Percentiles rank a stretch among this genome's conserved stretches.
phyloP scores from a whole-genome alignment of 2,797 vertebrate species.

The Halcyon smyrnensis region DNA sequence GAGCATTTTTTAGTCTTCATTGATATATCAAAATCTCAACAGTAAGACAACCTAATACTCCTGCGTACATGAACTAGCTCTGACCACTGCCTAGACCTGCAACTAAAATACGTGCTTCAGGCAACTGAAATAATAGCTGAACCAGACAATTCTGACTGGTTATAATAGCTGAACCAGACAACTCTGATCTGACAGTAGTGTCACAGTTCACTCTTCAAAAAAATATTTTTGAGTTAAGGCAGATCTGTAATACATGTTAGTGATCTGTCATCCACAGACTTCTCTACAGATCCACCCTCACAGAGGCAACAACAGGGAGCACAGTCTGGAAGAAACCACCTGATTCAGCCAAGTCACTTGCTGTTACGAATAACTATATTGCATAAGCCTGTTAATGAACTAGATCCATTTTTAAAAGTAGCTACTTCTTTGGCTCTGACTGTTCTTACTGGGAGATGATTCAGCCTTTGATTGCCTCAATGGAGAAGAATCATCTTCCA shows the following conservation, averaged over 20 bases:
- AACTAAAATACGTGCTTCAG: neutral
- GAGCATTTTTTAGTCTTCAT: neutral
- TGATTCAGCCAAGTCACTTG: neutral
- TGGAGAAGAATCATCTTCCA: neutral
- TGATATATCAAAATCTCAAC: neutral
- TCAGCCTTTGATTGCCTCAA: neutral
- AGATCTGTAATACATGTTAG: neutral
- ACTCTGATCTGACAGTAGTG: neutral
- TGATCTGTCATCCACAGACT: neutral
- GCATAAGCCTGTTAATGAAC: neutral
- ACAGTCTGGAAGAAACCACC: neutral
- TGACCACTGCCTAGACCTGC: neutral
- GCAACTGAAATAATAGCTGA: neutral
- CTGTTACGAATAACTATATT: neutral
- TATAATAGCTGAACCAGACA: neutral
- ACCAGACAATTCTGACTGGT: neutral
- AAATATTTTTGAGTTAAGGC: neutral
- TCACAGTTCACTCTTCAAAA: neutral
- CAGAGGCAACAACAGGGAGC: neutral
- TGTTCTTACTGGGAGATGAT: neutral
- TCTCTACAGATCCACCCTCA: neutral
- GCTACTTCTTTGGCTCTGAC: neutral
- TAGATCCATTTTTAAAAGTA: neutral
- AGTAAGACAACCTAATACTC: neutral
- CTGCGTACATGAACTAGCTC: neutral